Base-by-base conservation (phyloP, 2,113 vertebrate species). In the Sinocyclocheilus rhinocerous region DNA sequence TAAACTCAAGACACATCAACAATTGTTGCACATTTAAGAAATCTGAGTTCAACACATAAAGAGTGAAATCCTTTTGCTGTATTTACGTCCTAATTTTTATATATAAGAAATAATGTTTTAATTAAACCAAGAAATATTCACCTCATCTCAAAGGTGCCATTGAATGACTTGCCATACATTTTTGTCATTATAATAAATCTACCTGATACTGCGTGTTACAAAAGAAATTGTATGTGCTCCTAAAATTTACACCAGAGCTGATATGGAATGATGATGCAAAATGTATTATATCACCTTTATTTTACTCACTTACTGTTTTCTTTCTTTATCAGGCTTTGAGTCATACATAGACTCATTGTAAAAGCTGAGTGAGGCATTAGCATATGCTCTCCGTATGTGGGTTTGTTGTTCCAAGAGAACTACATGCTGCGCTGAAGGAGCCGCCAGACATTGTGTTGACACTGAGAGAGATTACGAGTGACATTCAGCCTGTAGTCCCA, bases 401-500 rank as follows among this genome's bases (percentile, higher is more conserved):
- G 29, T 72, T 83, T 72, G 81, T 72, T 72, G 65, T 72, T 83
- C 81, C 81, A 83, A 50, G 26, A 57, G 45, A 57, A 8, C 16
- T 33, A 36, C 81, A 55, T 48, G 48, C 29, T 70, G 65, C 11
- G 67, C 81, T 18, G 48, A 83, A 83, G 81, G 26, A 83, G 81
- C 65, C 48, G 67, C 65, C 48, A 72, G 48, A 79, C 76, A 79
- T 36, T 33, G 81, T 83, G 81, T 83, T 72, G 81, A 83, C 81
- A 83, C 24, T 83, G 67, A 69, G 48, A 83, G 81, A 52, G 81
- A 83, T 83, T 83, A 83, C 81, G 50, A 72, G 65, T 72, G 81
- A 72, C 81, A 55, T 83, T 83, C 67, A 55, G 81, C 26, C 81
- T 52, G 48, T 36, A 70, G 65, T 39, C 81, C 45, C 81, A 83